Conservation (phyloP, 92 coral and sea anemone genomes). For the Umimayanthus kanabou region DNA sequence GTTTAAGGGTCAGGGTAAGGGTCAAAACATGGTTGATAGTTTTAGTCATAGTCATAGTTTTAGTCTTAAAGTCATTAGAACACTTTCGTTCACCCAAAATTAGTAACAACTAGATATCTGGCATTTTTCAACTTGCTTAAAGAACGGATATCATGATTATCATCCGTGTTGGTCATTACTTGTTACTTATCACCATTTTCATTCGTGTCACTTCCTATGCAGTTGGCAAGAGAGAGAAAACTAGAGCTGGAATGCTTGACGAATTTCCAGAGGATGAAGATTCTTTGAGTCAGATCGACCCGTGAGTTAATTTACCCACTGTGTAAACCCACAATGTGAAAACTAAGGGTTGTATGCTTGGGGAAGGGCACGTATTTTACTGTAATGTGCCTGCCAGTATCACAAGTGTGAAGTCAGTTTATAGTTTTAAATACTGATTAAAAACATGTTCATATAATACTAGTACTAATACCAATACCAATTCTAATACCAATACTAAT, state of each 20-base stretch:
- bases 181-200: neutral
- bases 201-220: neutral
- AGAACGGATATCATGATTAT: neutral
- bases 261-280: conserved; percentile 27
- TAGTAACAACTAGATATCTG: neutral
- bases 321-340: too few relatives aligned
- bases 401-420: too few relatives aligned
- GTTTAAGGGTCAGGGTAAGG: too few relatives aligned
- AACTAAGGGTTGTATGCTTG: neutral
- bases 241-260: conserved; percentile 28
- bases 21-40: neutral
- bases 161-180: too few relatives aligned
- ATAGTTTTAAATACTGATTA: too few relatives aligned
- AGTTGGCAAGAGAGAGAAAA: conserved; percentile 43
- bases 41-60: neutral
- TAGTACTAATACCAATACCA: too few relatives aligned
- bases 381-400: too few relatives aligned
- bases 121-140: neutral
- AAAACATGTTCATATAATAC: too few relatives aligned
- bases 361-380: neutral
- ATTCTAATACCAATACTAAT: too few relatives aligned
- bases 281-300: neutral
- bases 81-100: neutral
- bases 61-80: neutral
- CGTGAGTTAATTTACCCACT: neutral